Percentiles rank a stretch among this genome's conserved stretches.
Evolutionary conservation across 2,113 vertebrate species (phyloP).

Genomic region (Micronycteris hirsuta): DNA sequence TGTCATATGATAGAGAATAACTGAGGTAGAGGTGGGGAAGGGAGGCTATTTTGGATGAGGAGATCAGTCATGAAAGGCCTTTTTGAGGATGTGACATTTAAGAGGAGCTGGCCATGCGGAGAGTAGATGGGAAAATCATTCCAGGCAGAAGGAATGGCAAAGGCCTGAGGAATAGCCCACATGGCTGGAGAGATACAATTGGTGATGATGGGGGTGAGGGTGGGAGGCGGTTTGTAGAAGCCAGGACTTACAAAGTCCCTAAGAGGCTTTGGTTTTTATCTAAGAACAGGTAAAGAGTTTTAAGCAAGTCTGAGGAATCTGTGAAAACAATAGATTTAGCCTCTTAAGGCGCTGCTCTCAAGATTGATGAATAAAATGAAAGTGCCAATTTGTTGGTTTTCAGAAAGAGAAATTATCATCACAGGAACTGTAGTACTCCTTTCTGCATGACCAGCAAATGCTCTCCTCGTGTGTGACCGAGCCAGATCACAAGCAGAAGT

Average conservation of each 20-base stretch:
- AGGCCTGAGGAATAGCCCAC: neutral
- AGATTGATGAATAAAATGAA: slow-evolving; percentile 2
- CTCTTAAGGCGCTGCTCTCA: neutral
- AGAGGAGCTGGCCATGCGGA: neutral
- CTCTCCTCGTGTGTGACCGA: neutral
- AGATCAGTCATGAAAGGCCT: neutral
- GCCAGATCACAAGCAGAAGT: neutral
- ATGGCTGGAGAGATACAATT: neutral
- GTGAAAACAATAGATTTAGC: neutral
- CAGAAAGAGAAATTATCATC: neutral
- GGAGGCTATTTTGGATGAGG: neutral
- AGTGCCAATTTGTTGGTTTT: slow-evolving; percentile 2
- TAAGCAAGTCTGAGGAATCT: neutral
- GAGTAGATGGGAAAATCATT: neutral
- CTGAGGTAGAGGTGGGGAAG: neutral
- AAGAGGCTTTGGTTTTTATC: neutral
- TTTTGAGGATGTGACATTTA: neutral
- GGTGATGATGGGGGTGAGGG: neutral
- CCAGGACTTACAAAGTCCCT: neutral
- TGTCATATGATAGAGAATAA: neutral
- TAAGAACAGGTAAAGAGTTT: neutral
- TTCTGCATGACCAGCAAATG: neutral
- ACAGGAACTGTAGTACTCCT: neutral
- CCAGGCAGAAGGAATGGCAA: neutral
- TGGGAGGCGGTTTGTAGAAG: neutral